phyloP scores from a whole-genome alignment of 2,888 invertebrate species.

The Plusia festucae region DNA sequence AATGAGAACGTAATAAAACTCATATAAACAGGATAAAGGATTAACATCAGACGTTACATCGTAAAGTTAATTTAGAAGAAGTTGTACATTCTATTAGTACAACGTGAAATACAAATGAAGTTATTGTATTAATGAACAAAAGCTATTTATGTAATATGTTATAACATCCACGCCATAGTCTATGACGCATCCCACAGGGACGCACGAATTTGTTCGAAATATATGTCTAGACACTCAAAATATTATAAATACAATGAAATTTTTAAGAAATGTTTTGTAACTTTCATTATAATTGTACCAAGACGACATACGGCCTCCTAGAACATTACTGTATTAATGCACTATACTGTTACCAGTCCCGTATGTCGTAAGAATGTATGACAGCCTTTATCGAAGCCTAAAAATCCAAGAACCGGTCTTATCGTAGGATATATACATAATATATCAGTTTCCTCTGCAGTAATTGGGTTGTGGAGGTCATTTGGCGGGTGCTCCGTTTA shows the following conservation, averaged over 20 bases:
- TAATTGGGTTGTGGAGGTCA: neutral
- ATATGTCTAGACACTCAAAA: neutral
- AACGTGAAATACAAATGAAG: slow-evolving; percentile 11
- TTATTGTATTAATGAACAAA: slow-evolving; percentile 38
- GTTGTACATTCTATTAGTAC: slow-evolving; percentile 1
- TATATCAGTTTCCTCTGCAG: neutral
- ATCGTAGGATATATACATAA: slow-evolving; percentile 5
- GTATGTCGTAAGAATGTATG: slow-evolving; percentile 7
- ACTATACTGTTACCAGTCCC: slow-evolving; percentile 1
- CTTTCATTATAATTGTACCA: neutral
- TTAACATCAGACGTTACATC: slow-evolving; percentile 4
- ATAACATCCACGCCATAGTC: slow-evolving; percentile 24
- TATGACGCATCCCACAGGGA: slow-evolving; percentile 45
- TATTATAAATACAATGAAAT: neutral
- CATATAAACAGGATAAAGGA: neutral
- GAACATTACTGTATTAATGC: slow-evolving; percentile 3
- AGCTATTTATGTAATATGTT: slow-evolving; percentile 39
- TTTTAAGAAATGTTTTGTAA: neutral
- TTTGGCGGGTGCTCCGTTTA: neutral
- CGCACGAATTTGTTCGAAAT: slow-evolving; percentile 38
- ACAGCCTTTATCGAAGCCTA: neutral
- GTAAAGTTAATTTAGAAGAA: slow-evolving; percentile 4
- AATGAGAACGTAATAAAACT: neutral
- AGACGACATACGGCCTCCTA: neutral
- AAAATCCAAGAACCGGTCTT: slow-evolving; percentile 1